These are phyloP conservation scores for Odontamblyopus rebecca DNA, from an alignment of 2,797 vertebrate genomes.

Conservation along the genomic window DNA sequence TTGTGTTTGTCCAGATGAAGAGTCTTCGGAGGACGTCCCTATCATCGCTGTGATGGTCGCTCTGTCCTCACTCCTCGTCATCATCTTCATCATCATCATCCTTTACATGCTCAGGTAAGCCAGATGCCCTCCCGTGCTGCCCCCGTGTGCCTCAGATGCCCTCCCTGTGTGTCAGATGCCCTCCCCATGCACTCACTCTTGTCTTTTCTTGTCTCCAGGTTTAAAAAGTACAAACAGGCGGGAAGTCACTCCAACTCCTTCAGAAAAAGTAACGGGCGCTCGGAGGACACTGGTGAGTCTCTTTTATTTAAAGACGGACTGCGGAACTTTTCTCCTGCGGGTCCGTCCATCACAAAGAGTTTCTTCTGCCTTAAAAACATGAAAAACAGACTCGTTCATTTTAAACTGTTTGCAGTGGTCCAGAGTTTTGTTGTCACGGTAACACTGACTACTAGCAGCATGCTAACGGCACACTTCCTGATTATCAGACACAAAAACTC, in stretches of 20 bases:
- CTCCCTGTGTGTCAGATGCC: neutral
- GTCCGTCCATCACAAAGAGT: no score
- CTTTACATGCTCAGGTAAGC: constrained; percentile 96
- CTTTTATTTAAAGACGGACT: neutral
- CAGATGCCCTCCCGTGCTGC: no score
- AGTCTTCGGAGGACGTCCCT: constrained; percentile 84
- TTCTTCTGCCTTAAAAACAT: no score
- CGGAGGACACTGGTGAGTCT: constrained; percentile 90
- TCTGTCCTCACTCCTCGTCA: constrained; percentile 93
- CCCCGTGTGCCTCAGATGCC: neutral
- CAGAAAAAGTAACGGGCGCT: constrained; percentile 90
- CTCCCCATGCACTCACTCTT: neutral
- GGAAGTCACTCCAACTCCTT: constrained; percentile 98
- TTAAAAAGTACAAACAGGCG: constrained; percentile 99
- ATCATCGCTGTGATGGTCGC: constrained; percentile 98
- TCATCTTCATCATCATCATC: constrained; percentile 98
- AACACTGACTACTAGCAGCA: no score
- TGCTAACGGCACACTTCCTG: no score
- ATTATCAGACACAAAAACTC: no score
- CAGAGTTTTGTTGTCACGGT: no score
- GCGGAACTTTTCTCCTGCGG: neutral
- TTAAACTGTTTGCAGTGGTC: no score
- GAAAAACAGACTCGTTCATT: no score
- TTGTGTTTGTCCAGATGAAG: constrained; percentile 38
- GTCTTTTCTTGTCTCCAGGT: constrained; percentile 75